Evolutionary conservation across 2,888 invertebrate genomes (phyloP).

Genomic region (Geophilus truncorum): DNA sequence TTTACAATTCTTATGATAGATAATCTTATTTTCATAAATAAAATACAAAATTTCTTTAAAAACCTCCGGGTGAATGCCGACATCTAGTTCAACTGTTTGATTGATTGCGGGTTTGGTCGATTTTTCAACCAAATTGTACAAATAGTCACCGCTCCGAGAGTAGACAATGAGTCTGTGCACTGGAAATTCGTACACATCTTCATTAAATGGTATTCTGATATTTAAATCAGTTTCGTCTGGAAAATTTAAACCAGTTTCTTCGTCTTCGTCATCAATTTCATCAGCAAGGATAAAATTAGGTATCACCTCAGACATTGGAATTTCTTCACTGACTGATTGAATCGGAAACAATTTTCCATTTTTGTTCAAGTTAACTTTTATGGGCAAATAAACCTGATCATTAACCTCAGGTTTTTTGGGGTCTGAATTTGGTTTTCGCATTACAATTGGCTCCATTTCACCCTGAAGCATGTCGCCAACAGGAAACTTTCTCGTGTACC

Average conservation of each 20-base stretch:
- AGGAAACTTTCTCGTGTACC: background rate
- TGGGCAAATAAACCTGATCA: background rate
- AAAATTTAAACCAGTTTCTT: background rate
- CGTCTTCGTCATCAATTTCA: background rate
- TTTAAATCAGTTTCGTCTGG: background rate
- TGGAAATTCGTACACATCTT: background rate
- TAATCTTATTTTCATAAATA: background rate
- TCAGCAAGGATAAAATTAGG: background rate
- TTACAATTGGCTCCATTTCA: background rate
- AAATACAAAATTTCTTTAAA: background rate
- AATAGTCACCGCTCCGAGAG: background rate
- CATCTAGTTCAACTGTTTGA: background rate
- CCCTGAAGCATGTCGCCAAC: background rate
- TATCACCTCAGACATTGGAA: background rate
- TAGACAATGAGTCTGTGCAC: background rate
- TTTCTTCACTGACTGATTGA: background rate
- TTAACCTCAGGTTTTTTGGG: background rate
- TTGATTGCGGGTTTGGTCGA: background rate
- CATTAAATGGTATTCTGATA: background rate
- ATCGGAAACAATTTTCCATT: background rate
- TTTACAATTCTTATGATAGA: background rate
- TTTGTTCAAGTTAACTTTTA: background rate
- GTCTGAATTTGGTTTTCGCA: background rate
- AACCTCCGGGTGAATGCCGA: background rate
- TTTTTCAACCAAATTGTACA: background rate